A percentile compares a stretch with the other conserved stretches of the same genome.
Conservation (phyloP, 2,113 vertebrate species). For the Tichodroma muraria region DNA sequence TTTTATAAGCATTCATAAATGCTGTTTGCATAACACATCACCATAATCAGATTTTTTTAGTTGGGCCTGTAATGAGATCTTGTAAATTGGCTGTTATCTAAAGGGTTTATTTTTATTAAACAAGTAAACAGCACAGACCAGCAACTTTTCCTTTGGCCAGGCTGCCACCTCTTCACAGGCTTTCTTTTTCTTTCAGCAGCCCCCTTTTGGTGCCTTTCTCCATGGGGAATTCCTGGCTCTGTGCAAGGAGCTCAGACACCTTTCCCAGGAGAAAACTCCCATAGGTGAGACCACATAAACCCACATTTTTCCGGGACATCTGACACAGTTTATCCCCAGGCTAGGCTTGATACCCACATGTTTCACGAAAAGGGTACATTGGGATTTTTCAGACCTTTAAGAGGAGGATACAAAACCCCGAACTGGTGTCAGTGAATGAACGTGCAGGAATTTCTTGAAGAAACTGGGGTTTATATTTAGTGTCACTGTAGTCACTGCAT, state of each 20-base stretch:
- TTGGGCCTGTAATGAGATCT: neutral
- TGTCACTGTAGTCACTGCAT: too few relatives aligned
- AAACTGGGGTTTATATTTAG: neutral
- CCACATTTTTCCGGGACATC: neutral
- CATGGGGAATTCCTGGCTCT: neutral
- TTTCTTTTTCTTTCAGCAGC: rapidly evolving
- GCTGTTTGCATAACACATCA: neutral
- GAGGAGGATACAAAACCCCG: neutral
- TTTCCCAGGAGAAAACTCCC: neutral
- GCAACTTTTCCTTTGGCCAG: neutral
- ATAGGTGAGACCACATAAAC: neutral
- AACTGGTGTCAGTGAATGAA: neutral
- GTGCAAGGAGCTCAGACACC: neutral
- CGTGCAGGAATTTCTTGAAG: neutral
- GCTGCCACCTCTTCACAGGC: neutral
- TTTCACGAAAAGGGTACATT: neutral
- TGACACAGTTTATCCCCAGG: neutral
- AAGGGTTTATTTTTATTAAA: neutral
- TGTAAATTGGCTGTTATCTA: neutral
- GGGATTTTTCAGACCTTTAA: neutral
- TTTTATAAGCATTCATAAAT: neutral
- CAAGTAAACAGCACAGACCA: neutral
- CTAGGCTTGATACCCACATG: neutral
- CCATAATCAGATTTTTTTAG: neutral
- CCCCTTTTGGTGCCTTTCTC: neutral